Conservation (phyloP, 2,113 vertebrate genomes). For the Ondatra zibethicus region DNA sequence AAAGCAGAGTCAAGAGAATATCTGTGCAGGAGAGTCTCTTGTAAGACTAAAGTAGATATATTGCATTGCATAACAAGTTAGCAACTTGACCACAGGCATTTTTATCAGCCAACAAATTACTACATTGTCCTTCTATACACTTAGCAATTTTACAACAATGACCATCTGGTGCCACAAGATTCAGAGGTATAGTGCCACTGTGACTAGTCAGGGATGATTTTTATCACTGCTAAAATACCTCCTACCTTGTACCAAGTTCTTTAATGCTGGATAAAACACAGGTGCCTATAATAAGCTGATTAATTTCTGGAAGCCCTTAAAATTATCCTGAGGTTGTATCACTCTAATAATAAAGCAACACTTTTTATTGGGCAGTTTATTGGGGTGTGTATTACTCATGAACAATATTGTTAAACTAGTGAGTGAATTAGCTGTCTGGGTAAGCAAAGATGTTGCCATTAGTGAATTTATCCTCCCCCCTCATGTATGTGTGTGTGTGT, state of each 20-base stretch:
- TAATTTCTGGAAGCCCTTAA: constrained; percentile 26
- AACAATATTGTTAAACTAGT: constrained; percentile 2
- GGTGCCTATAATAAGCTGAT: not conserved
- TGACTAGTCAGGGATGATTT: constrained; percentile 28
- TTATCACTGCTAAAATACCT: constrained; percentile 45
- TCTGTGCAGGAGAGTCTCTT: not conserved
- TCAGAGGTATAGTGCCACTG: not conserved
- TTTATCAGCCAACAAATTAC: constrained; percentile 59
- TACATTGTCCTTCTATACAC: not conserved
- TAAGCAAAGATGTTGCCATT: constrained; percentile 19
- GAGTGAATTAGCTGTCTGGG: not conserved
- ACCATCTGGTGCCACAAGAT: not conserved
- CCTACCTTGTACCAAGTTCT: constrained; percentile 31
- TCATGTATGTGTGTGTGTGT: no score
- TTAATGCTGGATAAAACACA: constrained; percentile 10
- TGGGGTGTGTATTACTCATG: not conserved
- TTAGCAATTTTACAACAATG: constrained; percentile 10
- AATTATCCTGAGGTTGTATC: constrained; percentile 2
- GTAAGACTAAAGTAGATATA: not conserved
- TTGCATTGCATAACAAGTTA: constrained; percentile 41
- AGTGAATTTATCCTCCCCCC: not conserved
- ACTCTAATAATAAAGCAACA: not conserved
- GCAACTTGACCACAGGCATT: constrained; percentile 49
- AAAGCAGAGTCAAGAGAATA: not conserved
- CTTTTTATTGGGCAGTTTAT: constrained; percentile 48